Evolutionary conservation across 2,113 vertebrate species (phyloP), one percentile per base, ranked within the genome.

Genomic region (Amblyopsis rosae): DNA sequence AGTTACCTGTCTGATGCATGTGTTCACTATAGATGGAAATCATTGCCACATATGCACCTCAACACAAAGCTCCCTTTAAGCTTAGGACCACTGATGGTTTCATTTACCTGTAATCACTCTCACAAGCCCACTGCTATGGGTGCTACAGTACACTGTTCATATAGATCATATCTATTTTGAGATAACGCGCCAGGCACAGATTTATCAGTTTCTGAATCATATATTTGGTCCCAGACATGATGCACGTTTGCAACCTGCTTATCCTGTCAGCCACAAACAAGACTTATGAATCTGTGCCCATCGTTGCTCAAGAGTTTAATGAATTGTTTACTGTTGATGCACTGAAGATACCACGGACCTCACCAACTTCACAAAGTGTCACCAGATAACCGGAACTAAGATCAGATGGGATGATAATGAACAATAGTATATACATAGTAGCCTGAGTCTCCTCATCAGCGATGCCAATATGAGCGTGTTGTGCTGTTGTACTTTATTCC

Each of bases 311-410:
- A 82, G 79, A 50, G 77, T 85, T 88, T 79, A 85, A 84, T 84
- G 82, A 82, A 86, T 82, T 73, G 79, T 88, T 86, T 82, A 85
- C 89, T 81, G 85, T 87, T 80, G 79, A 70, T 88, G 87, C 88
- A 91, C 79, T 88, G 72, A 79, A 61, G 68, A 84, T 82, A 82
- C 84, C 84, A 84, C 82, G 53, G 82, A 91, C 84, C 90, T 91
- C 82, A 78, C 81, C 73, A 0, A 82, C 69, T 76, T 81, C 83
- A 89, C 82, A 69, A 69, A 86, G 86, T 85, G 82, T 88, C 69
- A 71, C 69, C 68, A 7, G 66, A 76, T 60, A 17, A 66, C 63
- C 9, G 59, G 57, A 7, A 51, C 69, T 56, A 12, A 33, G 33
- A 73, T 69, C 8, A 16, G 10, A 47, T n/a, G 26, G 26, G 26